phyloP scores from a whole-genome alignment of 2,888 invertebrate species.

The Dolomedes plantarius region DNA sequence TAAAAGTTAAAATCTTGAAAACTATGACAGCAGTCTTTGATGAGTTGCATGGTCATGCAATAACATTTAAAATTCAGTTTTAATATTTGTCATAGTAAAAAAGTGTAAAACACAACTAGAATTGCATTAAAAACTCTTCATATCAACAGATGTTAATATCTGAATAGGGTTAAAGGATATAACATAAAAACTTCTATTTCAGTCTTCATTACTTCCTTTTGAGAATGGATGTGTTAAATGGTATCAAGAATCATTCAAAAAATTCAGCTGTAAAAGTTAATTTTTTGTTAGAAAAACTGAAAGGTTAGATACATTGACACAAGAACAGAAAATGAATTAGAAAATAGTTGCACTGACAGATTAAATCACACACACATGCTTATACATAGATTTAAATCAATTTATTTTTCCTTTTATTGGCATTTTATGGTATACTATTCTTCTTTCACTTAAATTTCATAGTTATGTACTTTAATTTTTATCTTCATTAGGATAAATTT shows the following conservation, averaged over 20 bases:
- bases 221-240: conserved; percentile 18
- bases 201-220: conserved; percentile 19
- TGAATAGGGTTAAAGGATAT: conserved; percentile 28
- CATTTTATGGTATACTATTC: no score
- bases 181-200: conserved; percentile 32
- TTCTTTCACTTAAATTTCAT: no score
- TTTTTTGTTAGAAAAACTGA: neutral
- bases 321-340: no score
- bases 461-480: no score
- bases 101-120: conserved; percentile 37
- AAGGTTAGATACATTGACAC: no score
- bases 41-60: conserved; percentile 21
- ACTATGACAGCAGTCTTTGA: conserved; percentile 36
- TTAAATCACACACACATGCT: no score
- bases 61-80: conserved; percentile 26
- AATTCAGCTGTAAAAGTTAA: conserved; percentile 33
- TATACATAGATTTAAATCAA: no score
- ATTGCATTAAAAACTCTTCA: conserved; percentile 26
- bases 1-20: conserved; percentile 60
- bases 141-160: conserved; percentile 12
- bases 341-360: no score
- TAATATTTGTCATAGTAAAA: conserved; percentile 24
- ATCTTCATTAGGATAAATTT: no score
- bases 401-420: no score
- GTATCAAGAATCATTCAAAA: conserved; percentile 30